Evolutionary conservation across 2,888 invertebrate species (phyloP).

Genomic region (Drosophila parthenogenetica): DNA sequence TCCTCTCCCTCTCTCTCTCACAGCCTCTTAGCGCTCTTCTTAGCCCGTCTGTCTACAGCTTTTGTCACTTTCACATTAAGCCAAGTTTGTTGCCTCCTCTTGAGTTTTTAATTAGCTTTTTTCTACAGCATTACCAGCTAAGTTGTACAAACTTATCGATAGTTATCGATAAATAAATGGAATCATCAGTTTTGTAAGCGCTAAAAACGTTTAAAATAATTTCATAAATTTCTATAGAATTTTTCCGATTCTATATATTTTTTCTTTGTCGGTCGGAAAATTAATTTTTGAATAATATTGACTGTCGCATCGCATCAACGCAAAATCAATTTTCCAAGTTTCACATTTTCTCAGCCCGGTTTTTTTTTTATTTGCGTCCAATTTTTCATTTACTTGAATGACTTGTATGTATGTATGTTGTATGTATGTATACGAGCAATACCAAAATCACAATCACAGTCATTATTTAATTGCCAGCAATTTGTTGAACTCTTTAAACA

Average conservation of each 20-base stretch:
- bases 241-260: neutral
- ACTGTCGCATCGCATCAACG: conserved; percentile 19
- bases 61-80: conserved; percentile 78
- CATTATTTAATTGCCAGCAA: conserved; percentile 3
- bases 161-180: conserved; percentile 5
- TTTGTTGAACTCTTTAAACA: conserved; percentile 13
- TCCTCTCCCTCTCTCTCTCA: neutral
- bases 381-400: too few relatives aligned
- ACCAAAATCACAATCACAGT: too few relatives aligned
- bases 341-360: conserved; percentile 17
- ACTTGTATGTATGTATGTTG: too few relatives aligned
- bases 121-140: conserved; percentile 5
- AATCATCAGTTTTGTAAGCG: too few relatives aligned
- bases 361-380: neutral
- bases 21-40: neutral
- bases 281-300: conserved; percentile 22
- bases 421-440: too few relatives aligned
- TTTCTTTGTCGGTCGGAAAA: conserved; percentile 1
- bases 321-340: conserved; percentile 33
- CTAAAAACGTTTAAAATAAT: too few relatives aligned
- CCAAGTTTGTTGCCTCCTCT: conserved; percentile 36
- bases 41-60: conserved; percentile 13
- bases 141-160: conserved; percentile 14
- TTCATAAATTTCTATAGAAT: neutral
- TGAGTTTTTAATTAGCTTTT: conserved; percentile 36